A percentile compares a stretch with the other conserved stretches of the same genome.
Conservation (phyloP, 2,797 vertebrate species). For the Rhinella marina region DNA sequence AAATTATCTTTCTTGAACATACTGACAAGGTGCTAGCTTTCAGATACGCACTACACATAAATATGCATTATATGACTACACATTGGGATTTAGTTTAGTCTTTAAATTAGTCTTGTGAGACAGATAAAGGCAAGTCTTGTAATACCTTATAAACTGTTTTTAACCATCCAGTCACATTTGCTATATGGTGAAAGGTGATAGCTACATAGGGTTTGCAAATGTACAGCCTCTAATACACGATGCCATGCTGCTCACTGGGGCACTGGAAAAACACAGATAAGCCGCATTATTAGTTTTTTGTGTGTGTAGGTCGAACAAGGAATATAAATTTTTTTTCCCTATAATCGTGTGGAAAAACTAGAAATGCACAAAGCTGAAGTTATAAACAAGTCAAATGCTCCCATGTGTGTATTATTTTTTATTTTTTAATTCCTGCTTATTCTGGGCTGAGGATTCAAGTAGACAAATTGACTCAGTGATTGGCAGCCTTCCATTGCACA, state of each 20-base stretch:
- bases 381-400: not conserved
- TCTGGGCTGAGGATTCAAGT: no score
- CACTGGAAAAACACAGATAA: not conserved
- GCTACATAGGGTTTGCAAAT: not conserved
- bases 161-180: not conserved
- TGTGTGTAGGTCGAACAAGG: not conserved
- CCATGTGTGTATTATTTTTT: not conserved
- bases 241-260: not conserved
- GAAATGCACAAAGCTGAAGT: not conserved
- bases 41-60: conserved; percentile 18
- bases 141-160: conserved; percentile 1
- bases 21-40: conserved; percentile 17
- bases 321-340: not conserved
- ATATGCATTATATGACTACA: conserved; percentile 27
- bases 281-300: not conserved
- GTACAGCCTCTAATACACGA: not conserved
- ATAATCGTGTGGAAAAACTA: not conserved
- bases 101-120: not conserved
- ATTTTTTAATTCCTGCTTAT: no score
- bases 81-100: not conserved
- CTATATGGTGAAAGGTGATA: not conserved
- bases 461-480: no score
- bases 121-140: not conserved
- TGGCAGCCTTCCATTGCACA: no score
- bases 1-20: conserved; percentile 4